Evolutionary conservation across 1,140 invertebrate genomes (phyloP).

Genomic region (Cepaea nemoralis): DNA sequence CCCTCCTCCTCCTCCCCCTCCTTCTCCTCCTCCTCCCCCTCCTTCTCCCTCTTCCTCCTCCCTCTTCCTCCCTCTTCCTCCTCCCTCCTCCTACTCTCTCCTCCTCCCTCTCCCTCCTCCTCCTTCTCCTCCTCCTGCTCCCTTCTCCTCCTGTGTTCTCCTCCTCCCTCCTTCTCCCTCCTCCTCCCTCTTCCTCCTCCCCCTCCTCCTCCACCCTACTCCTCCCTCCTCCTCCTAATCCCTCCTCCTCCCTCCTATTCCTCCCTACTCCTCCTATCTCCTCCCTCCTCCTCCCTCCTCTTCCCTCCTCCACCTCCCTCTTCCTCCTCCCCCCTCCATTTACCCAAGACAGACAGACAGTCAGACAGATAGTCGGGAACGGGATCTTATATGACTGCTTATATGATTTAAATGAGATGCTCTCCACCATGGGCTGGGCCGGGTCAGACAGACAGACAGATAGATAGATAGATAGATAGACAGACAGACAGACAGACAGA

Average conservation of each 20-base stretch:
- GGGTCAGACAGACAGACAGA: too few relatives aligned
- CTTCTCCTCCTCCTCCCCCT: neutral
- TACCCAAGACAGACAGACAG: too few relatives aligned
- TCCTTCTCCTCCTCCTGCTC: neutral
- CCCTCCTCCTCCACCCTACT: neutral
- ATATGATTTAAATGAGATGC: too few relatives aligned
- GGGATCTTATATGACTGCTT: too few relatives aligned
- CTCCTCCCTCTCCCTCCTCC: neutral
- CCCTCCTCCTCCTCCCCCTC: too few relatives aligned
- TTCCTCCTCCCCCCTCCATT: neutral
- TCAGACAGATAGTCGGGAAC: too few relatives aligned
- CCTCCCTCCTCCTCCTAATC: neutral
- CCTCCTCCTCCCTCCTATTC: neutral
- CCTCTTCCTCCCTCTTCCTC: neutral
- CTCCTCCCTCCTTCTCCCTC: neutral
- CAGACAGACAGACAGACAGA: too few relatives aligned
- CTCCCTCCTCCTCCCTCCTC: neutral
- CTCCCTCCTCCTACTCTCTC: neutral
- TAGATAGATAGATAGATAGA: too few relatives aligned
- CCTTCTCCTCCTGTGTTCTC: neutral
- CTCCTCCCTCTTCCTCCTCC: neutral
- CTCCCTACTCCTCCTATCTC: neutral
- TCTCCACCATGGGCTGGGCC: too few relatives aligned
- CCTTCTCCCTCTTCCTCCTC: neutral
- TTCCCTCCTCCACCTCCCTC: neutral